These are phyloP conservation scores for Panurus biarmicus DNA, from an alignment of 2,113 vertebrate genomes.

Conservation along the genomic window DNA sequence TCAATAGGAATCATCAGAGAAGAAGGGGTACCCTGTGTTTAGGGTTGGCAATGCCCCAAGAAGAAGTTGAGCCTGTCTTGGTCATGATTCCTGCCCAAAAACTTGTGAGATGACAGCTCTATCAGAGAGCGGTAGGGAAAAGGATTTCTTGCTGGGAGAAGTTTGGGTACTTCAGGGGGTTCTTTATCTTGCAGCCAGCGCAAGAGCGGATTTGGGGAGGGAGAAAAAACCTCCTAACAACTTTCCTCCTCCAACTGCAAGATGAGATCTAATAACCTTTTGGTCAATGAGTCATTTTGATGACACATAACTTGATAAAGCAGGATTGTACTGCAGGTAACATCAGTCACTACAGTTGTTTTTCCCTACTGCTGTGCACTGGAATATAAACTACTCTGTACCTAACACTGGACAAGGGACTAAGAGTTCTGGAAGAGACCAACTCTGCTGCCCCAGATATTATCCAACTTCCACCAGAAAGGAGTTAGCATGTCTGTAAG, in stretches of 20 bases:
- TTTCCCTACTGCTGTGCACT: not conserved
- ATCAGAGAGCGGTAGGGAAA: not conserved
- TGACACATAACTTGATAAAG: not conserved
- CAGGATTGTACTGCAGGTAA: not conserved
- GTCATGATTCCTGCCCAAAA: not conserved
- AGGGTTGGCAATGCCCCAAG: not conserved
- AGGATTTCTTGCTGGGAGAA: not conserved
- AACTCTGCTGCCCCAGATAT: not conserved
- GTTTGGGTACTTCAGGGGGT: not conserved
- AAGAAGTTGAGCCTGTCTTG: not conserved
- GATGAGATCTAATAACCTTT: not conserved
- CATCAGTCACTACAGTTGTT: not conserved
- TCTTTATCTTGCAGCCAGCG: not conserved
- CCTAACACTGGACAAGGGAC: fast-evolving
- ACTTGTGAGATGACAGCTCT: not conserved
- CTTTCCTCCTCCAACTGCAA: not conserved
- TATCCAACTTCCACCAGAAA: not conserved
- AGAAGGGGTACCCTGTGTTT: not conserved
- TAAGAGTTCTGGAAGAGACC: not conserved
- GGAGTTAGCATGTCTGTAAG: not conserved
- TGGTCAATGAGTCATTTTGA: not conserved
- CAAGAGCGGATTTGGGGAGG: not conserved
- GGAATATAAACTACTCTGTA: not conserved
- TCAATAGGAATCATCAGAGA: not conserved
- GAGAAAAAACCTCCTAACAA: not conserved